Evolutionary conservation across 2,888 invertebrate genomes (phyloP), one percentile per base, ranked within the genome.

Genomic region (Pristionchus maxplancki): DNA sequence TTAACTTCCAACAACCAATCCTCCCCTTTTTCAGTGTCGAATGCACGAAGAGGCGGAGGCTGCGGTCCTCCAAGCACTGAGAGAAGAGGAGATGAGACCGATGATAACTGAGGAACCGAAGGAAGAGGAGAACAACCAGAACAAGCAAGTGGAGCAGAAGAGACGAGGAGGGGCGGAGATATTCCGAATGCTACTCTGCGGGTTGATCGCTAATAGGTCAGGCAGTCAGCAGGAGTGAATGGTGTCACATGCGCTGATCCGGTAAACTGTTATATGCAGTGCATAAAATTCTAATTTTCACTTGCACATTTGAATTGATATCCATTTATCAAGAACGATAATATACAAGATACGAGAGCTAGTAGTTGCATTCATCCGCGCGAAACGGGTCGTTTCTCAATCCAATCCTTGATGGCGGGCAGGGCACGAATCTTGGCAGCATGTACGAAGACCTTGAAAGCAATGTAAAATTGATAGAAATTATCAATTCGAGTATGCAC

Each of bases 401-500:
- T 83, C 82, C 82, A 83, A 1, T 31, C 24, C 53, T 83, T 83
- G 53, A 83, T 53, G 6, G 50, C 34, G 4, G 82, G 82, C 0
- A 83, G 50, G 8, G 82, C 82, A 31, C 82, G 82, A 15, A 83
- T 83, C 82, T 83, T 83, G 8, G 82, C 82, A 20, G 82, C 82
- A 53, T 83, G 82, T 0, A 53, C 82, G 82, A 50, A 83, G 15
- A 83, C 8, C 82, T 83, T 17, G 17, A 50, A 44, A 74, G 15
- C 9, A 28, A n/a, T 62, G n/a, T 3, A 62, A 50, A 17, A 48
- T 11, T 2, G 17, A 50, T 50, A 11, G 13, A 50, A 50, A 50
- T 15, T 15, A 11, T 5, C 58, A 62, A n/a, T n/a, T n/a, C n/a
- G n/a, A n/a, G n/a, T n/a, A n/a, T n/a, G n/a, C n/a, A 83, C 82